Percentiles rank a stretch among this genome's conserved stretches.
phyloP scores from a whole-genome alignment of 2,888 invertebrate genomes.

The Hypsopygia costalis region DNA sequence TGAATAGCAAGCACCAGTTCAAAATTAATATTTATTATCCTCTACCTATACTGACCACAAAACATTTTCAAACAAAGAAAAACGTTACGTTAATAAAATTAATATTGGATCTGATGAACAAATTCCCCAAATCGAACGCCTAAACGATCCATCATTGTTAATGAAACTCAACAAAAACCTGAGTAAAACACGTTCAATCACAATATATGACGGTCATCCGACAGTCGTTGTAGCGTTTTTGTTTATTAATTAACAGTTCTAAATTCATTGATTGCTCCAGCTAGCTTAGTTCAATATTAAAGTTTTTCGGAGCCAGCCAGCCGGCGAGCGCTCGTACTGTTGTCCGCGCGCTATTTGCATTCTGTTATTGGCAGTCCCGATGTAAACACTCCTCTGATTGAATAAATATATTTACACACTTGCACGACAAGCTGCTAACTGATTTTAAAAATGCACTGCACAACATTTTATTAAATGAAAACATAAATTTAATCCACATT shows the following conservation, averaged over 20 bases:
- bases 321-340: slow-evolving; percentile 18
- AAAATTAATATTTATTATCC: no score
- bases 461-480: background rate
- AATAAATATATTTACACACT: slow-evolving; percentile 43
- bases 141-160: slow-evolving; percentile 40
- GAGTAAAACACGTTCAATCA: slow-evolving; percentile 2
- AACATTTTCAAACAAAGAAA: no score
- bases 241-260: slow-evolving; percentile 17
- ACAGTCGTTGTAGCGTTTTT: slow-evolving; percentile 9
- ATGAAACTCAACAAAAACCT: slow-evolving; percentile 17
- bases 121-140: background rate
- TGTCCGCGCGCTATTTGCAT: slow-evolving; percentile 66
- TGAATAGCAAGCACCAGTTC: no score
- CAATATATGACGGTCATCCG: background rate
- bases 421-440: slow-evolving; percentile 11
- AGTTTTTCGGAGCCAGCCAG: slow-evolving; percentile 31
- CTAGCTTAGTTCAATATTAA: slow-evolving; percentile 34
- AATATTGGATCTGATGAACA: no score
- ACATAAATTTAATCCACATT: no score
- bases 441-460: slow-evolving; percentile 8
- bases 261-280: slow-evolving; percentile 15
- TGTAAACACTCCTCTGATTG: slow-evolving; percentile 71
- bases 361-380: slow-evolving; percentile 66
- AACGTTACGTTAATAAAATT: no score
- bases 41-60: no score